Conservation (phyloP, 1,140 invertebrate species). For the Telenomus remus region DNA sequence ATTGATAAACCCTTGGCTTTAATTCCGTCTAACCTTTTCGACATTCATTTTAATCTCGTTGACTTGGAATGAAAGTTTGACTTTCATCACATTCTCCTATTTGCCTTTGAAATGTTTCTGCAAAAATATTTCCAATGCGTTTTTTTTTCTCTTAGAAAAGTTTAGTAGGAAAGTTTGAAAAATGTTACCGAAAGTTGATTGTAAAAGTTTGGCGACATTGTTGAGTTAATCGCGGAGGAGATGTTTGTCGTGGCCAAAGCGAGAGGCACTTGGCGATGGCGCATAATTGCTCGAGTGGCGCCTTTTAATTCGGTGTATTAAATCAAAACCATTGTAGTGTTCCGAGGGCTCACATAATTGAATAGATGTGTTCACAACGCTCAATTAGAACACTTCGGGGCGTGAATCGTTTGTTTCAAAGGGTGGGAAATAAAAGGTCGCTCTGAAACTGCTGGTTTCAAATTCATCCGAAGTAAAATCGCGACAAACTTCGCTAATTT, state of each 20-base stretch:
- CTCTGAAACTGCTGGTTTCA: conserved; percentile 23
- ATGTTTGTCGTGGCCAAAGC: conserved; percentile 17
- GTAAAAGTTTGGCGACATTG: too few relatives aligned
- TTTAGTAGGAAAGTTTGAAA: too few relatives aligned
- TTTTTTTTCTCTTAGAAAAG: too few relatives aligned
- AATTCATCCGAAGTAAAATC: conserved; percentile 15
- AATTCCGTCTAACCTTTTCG: neutral
- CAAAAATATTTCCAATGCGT: too few relatives aligned
- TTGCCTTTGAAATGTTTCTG: too few relatives aligned
- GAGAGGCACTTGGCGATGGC: conserved; percentile 18
- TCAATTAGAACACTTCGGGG: conserved; percentile 27
- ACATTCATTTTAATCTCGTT: too few relatives aligned
- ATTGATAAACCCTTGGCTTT: conserved; percentile 33
- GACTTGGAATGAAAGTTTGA: too few relatives aligned
- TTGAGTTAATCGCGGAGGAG: neutral
- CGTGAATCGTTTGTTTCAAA: conserved; percentile 20
- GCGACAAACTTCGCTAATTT: too few relatives aligned
- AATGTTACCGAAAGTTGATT: too few relatives aligned
- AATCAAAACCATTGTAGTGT: conserved; percentile 38
- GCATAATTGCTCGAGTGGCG: conserved; percentile 22
- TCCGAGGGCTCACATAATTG: conserved; percentile 29
- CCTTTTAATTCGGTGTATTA: conserved; percentile 35
- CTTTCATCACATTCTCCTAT: too few relatives aligned
- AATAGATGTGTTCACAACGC: conserved; percentile 38
- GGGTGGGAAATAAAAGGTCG: conserved; percentile 25